phyloP scores from a whole-genome alignment of 30 jellyfish, hydroid and myxozoan genomes.

The Hydra vulgaris region DNA sequence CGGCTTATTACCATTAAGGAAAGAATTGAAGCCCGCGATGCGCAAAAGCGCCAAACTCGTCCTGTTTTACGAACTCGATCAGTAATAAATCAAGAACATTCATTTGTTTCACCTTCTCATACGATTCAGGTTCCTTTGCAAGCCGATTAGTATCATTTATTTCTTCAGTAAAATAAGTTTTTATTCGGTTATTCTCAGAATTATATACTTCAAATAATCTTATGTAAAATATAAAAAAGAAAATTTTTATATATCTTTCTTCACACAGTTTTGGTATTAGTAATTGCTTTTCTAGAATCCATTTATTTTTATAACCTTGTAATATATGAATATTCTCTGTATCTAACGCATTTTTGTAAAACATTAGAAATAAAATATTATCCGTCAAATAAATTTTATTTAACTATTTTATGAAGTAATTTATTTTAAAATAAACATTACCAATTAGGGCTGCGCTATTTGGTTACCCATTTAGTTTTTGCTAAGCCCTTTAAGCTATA shows the following conservation, averaged over 20 bases:
- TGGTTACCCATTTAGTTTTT: too few species aligned
- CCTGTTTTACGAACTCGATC: constrained; percentile 54
- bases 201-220: too few species aligned
- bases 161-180: too few species aligned
- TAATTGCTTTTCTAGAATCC: neutral
- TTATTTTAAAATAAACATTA: too few species aligned
- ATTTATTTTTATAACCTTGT: neutral
- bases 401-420: too few species aligned
- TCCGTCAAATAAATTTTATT: too few species aligned
- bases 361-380: neutral
- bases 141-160: neutral
- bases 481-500: too few species aligned
- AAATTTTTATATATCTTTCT: too few species aligned
- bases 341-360: neutral
- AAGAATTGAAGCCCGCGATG: constrained; percentile 85
- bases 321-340: neutral
- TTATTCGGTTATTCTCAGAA: neutral
- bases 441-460: too few species aligned
- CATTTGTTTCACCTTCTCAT: constrained; percentile 11
- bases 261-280: neutral
- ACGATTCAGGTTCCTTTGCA: constrained; percentile 20
- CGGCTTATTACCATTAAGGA: constrained; percentile 65
- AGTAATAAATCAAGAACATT: constrained; percentile 5
- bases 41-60: constrained; percentile 83
- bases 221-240: neutral